Conservation (phyloP, 2,113 vertebrate species). For the Tenebrosternarchus preto region DNA sequence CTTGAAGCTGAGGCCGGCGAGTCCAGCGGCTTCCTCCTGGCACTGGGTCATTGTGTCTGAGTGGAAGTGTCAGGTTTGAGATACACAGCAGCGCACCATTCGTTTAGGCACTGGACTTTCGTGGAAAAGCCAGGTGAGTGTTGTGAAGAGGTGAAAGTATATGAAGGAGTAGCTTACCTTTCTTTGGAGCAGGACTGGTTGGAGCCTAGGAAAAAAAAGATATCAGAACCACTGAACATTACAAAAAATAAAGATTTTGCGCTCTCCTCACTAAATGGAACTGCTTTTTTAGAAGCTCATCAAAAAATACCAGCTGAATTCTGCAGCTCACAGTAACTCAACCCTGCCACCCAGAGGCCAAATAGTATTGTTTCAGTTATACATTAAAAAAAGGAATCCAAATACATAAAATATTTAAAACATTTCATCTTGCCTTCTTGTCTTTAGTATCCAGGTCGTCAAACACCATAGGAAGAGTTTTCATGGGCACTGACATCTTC, state of each 20-base stretch:
- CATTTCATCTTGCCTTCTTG: constrained; percentile 64
- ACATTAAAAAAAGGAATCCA: too few relatives aligned
- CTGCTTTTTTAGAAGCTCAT: too few relatives aligned
- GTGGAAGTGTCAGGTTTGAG: background rate
- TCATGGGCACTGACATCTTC: constrained; percentile 51
- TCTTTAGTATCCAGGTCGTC: background rate
- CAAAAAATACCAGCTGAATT: too few relatives aligned
- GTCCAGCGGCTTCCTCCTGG: constrained; percentile 71
- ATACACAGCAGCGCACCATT: background rate
- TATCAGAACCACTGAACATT: background rate
- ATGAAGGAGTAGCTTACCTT: constrained; percentile 32
- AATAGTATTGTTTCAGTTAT: background rate
- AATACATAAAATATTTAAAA: too few relatives aligned
- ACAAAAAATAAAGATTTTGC: background rate
- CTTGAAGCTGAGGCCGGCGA: constrained; percentile 59
- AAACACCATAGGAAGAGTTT: constrained; percentile 35
- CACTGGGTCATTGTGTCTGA: constrained; percentile 77
- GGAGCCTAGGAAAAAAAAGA: constrained; percentile 32
- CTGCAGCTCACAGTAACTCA: background rate
- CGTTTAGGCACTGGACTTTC: background rate
- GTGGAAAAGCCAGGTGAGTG: background rate
- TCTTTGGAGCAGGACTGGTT: background rate
- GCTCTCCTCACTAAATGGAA: too few relatives aligned
- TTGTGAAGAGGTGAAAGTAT: background rate
- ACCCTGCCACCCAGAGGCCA: constrained; percentile 27